Evolutionary conservation across 2,113 vertebrate species (phyloP).

Genomic region (Recurvirostra avosetta): DNA sequence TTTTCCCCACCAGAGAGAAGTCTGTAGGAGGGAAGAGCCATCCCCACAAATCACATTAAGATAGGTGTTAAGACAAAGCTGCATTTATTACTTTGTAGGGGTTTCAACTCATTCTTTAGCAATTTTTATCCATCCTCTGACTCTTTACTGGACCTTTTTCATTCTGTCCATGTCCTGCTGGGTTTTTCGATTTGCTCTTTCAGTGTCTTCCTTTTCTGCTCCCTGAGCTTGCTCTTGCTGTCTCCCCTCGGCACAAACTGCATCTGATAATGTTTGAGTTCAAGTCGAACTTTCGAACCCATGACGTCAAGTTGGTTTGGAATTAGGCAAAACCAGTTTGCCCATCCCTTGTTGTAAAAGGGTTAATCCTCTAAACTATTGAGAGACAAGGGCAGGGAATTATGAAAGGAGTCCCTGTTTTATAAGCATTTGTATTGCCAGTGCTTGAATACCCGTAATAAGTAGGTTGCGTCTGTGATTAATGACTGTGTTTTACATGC

Average conservation of each 20-base stretch:
- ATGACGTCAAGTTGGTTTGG: slow-evolving; percentile 25
- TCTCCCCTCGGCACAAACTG: neutral
- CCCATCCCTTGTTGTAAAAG: slow-evolving; percentile 50
- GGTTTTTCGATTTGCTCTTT: neutral
- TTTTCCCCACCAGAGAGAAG: neutral
- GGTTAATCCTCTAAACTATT: slow-evolving; percentile 56
- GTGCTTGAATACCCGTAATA: slow-evolving; percentile 46
- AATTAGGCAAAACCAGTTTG: slow-evolving; percentile 66
- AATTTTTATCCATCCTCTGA: neutral
- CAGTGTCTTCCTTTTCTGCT: neutral
- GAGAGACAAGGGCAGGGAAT: slow-evolving; percentile 40
- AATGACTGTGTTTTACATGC: neutral
- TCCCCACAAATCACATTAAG: neutral
- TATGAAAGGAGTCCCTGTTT: slow-evolving; percentile 36
- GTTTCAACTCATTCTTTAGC: neutral
- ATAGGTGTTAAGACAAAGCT: neutral
- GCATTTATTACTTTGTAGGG: neutral
- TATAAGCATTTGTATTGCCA: slow-evolving; percentile 31
- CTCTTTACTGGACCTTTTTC: neutral
- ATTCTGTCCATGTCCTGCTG: neutral
- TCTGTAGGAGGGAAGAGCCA: neutral
- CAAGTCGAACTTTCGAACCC: slow-evolving; percentile 58
- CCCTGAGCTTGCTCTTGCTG: neutral
- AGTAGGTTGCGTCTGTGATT: slow-evolving; percentile 43
- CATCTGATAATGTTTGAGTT: neutral